Base-by-base conservation (phyloP, 1,140 invertebrate species). In the Eciton burchellii region DNA sequence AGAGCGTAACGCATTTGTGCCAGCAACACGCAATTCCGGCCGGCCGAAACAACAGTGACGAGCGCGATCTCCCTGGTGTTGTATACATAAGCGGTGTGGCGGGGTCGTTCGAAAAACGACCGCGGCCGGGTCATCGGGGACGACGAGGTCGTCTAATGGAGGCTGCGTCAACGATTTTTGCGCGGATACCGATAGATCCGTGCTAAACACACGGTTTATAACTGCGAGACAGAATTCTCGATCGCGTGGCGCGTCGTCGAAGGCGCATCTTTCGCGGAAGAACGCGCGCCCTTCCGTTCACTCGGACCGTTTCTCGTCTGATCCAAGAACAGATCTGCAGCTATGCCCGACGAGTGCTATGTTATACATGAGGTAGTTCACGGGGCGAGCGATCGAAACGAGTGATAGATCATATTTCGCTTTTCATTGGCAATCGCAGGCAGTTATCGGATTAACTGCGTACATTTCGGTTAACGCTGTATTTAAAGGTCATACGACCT, bases 1-100 rank as follows among this genome's bases (percentile, higher is more conserved):
- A 77, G 81, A 77, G 73, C 81, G 60, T 77, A 77, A 83, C 81
- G 73, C 73, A 79, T 82, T 82, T 56, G 72, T 66, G 72, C 72
- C 65, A 62, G 29, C 60, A 73, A 76, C 71, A 73, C 71, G 81
- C 81, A 82, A 82, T 82, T 82, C 59, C 81, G 59, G 35, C 63
- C 29, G 74, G 49, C 35, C 81, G 71, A 77, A 82, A 82, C 81
- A 77, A 82, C 81, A 56, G 71, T 47, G 81, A 76, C 59, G 56
- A 74, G 35, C 43, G 68, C 45, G 14, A 12, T 14, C 29, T 16
- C 35, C 2, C n/a, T n/a, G n/a, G n/a, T n/a, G n/a, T n/a, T n/a
- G n/a, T n/a, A 35, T 35, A 6, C 35, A 35, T 35, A n/a, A n/a
- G n/a, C n/a, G 26, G 19, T 43, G 21, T 43, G 16, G 43, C 26